Evolutionary conservation across 2,113 vertebrate genomes (phyloP), one percentile per base, ranked within the genome.

Genomic region (Equus quagga): DNA sequence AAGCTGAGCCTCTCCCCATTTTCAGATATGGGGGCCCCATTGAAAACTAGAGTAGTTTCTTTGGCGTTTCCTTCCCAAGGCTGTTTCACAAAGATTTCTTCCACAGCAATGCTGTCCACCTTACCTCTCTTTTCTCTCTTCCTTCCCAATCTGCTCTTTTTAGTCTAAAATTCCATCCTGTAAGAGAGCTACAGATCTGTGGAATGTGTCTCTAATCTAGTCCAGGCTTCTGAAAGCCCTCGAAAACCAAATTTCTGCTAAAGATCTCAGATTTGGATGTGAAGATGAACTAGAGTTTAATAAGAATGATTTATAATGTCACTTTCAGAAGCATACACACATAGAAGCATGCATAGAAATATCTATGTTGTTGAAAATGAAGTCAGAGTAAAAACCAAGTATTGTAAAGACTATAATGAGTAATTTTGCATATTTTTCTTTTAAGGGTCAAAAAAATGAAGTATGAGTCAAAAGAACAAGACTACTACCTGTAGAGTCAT

Each of bases 401-500:
- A 44, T 0, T 64, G 13, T 23, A 75, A 86, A 64, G n/a, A 31
- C 41, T 56, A 76, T 58, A 76, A 78, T 89, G 54, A 79, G 18
- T 67, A 46, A 76, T 54, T 75, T 58, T 26, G 49, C 13, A 19
- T 90, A 18, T 64, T 62, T 94, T 91, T 86, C 31, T 70, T 97
- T 75, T 46, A 94, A 91, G n/a, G 36, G 64, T 80, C 36, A 89
- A 75, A 49, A 49, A 94, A 67, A 76, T n/a, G 44, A 90, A 87
- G 72, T 33, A 36, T 41, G 36, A 80, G 24, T 51, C 31, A 67
- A 88, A 95, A 76, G 90, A 93, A 58, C 17, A 96, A 94, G 21
- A 28, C 4, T 28, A 56, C 18, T 65, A 58, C 23, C 19, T 89
- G 9, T 5, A 69, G n/a, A 64, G 24, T 75, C 15, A 33, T 65